Base-by-base conservation (phyloP, 2,888 invertebrate genomes). In the Galerucella nymphaeae region DNA sequence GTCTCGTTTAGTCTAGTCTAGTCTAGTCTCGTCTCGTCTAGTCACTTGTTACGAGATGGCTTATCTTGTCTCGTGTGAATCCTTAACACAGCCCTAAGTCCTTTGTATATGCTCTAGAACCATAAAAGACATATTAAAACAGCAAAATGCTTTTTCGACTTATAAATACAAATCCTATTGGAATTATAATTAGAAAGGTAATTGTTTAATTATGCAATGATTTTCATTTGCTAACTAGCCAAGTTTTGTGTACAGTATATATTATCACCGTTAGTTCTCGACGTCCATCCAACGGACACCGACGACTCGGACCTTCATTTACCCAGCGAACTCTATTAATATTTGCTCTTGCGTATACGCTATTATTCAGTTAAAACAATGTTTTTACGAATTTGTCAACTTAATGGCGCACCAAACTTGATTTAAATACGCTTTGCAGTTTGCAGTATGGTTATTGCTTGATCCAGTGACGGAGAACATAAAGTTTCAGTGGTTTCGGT, bases 351-450 rank as follows among this genome's bases (percentile, higher is more conserved):
- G 67, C 71, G 66, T 70, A 62, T 16, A 61, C 61, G 42, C 61
- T 61, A 66, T 65, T 65, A 72, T 72, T 67, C 70, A 59, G 67
- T 65, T 62, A 61, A 63, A 70, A 68, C 70, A 63, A 70, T 72
- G 72, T 74, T 74, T 74, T 70, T 71, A 67, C 67, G 53, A 76
- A 76, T 76, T 74, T 72, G 70, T 73, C 72, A 72, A 67, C 67
- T 70, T 70, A 70, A 74, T 70, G 72, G 67, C 58, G 58, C 53
- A 66, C 66, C 65, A 70, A 76, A 74, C 73, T 74, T 70, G 73
- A 76, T 74, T 73, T 73, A 70, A 71, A 76, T 70, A 23, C 67
- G 67, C 70, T 72, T 55, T 68, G 48, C 55, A 30, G 55, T 57
- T 16, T 64, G 63, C 63, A 53, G 61, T 16, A 62, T 62, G 42